These are phyloP conservation scores for Sinosuthora webbiana DNA, from an alignment of 2,113 vertebrate species.

Conservation along the genomic window DNA sequence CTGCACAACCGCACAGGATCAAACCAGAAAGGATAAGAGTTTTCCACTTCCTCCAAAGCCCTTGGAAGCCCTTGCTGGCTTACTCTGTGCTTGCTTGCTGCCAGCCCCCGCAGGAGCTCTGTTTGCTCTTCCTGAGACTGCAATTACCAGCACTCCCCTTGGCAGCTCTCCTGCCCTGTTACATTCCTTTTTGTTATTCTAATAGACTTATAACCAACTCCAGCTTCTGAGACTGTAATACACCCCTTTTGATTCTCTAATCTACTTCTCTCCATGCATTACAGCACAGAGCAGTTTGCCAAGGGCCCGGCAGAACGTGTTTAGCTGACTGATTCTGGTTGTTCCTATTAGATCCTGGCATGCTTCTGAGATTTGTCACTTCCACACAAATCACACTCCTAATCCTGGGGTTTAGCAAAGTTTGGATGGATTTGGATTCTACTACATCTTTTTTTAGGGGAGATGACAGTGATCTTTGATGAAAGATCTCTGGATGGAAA, in stretches of 20 bases:
- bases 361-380: slow-evolving; percentile 50
- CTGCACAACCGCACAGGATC: background rate
- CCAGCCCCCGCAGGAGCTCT: slow-evolving; percentile 26
- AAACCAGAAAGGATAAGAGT: slow-evolving; percentile 16
- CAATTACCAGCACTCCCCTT: slow-evolving; percentile 32
- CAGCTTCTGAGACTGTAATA: slow-evolving; percentile 44
- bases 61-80: slow-evolving; percentile 11
- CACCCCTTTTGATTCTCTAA: slow-evolving; percentile 31
- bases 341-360: slow-evolving; percentile 37
- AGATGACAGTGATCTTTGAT: background rate
- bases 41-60: background rate
- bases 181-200: slow-evolving; percentile 63
- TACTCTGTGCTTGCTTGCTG: background rate
- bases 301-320: background rate
- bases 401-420: slow-evolving; percentile 36
- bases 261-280: slow-evolving; percentile 21
- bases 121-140: slow-evolving; percentile 28
- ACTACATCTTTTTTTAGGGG: background rate
- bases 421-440: slow-evolving; percentile 32
- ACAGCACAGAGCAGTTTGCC: background rate
- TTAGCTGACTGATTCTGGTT: slow-evolving; percentile 31
- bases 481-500: slow-evolving; percentile 20
- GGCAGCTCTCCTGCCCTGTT: slow-evolving; percentile 11
- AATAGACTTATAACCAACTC: slow-evolving; percentile 52
- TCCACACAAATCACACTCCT: slow-evolving; percentile 40